phyloP scores from a whole-genome alignment of 2,113 vertebrate species.

The Mus spicilegus region DNA sequence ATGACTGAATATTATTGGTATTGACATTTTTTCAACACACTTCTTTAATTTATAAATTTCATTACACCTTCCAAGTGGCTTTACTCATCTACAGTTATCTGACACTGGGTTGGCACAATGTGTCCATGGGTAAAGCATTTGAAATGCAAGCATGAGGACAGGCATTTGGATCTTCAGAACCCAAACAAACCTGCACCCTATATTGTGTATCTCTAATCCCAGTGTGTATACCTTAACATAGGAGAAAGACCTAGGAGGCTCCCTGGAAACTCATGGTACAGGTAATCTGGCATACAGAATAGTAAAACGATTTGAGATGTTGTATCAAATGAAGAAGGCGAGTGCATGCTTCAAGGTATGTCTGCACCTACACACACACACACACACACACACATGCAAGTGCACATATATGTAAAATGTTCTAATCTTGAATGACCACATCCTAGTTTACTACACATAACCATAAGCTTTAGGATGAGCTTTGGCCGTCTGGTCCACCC shows the following conservation, averaged over 20 bases:
- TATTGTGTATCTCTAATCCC: neutral
- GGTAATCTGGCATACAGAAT: neutral
- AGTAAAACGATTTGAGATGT: neutral
- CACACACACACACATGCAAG: neutral
- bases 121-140: neutral
- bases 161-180: too few relatives aligned
- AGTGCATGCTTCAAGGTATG: neutral
- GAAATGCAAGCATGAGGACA: too few relatives aligned
- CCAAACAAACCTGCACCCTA: neutral
- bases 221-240: neutral
- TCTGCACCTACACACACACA: neutral
- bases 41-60: conserved; percentile 15
- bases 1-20: conserved; percentile 19
- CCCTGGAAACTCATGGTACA: neutral
- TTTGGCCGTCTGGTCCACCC: neutral
- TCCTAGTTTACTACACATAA: neutral
- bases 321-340: neutral
- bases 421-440: neutral
- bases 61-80: neutral
- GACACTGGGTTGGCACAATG: neutral
- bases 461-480: neutral
- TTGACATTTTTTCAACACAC: conserved; percentile 32
- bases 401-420: neutral
- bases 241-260: neutral
- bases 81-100: conserved; percentile 31